Evolutionary conservation across 2,797 vertebrate species (phyloP), one percentile per base, ranked within the genome.

Genomic region (Spinus olivaceus): DNA sequence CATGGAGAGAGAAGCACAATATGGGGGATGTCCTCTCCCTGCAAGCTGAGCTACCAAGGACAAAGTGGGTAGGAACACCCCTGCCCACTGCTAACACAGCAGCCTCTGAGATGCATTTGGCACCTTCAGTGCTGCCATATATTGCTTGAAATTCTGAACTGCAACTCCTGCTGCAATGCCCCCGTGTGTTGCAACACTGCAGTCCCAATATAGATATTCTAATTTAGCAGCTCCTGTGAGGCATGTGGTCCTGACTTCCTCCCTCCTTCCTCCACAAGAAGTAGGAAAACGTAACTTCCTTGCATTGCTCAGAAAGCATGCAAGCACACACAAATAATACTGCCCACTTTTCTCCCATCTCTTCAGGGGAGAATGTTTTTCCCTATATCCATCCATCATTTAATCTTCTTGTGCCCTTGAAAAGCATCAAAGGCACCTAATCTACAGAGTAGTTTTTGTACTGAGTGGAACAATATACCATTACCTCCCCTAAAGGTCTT

Each of bases 71-170:
- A 33, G 57, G 15, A 78, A n/a, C 0, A 0, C 12, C 21, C 3
- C 30, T 39, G 49, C n/a, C 35, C 0, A 1, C 24, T 70, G 35
- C 33, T 64, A 33, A 46, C 1, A 0, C 4, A 21, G 32, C 54
- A 42, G 53, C 35, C 41, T 64, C 54, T 28, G 28, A 39, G 17
- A 35, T 47, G 33, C 3, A 2, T 10, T 12, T 18, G 27, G 50
- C 49, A 39, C 19, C 35, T 35, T 25, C 57, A 66, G 0, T 67
- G 8, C 42, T 57, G 42, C 9, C 8, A 1, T 19, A 2, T 24
- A 12, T n/a, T 59, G 30, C 35, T 14, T 67, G 35, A 66, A 81
- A 70, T 53, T 53, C 57, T 81, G 71, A 90, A 63, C 30, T 47
- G 12, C 33, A 59, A 4, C 16, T 35, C 28, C 14, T 6, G 10